phyloP scores from a whole-genome alignment of 2,113 vertebrate species.

The Uria aalge region DNA sequence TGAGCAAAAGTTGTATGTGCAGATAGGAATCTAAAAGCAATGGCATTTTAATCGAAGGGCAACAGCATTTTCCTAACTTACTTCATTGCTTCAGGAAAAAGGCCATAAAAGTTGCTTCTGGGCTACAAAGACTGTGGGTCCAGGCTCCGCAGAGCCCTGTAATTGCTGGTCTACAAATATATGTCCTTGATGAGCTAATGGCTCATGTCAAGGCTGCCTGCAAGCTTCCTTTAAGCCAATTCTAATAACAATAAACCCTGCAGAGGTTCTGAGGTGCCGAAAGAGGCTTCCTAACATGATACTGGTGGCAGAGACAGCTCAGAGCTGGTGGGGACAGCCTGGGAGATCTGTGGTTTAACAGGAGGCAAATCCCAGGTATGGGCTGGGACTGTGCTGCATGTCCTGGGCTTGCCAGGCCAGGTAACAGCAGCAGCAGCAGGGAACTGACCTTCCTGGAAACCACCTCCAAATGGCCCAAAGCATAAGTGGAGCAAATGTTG shows the following conservation, averaged over 20 bases:
- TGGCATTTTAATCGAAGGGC: not conserved
- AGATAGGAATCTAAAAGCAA: not conserved
- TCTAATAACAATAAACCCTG: not conserved
- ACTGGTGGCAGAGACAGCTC: not conserved
- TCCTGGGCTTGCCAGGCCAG: not conserved
- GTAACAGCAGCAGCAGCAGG: not conserved
- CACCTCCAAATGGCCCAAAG: not conserved
- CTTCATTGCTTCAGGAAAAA: not conserved
- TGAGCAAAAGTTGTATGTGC: not conserved
- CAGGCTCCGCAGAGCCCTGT: not conserved
- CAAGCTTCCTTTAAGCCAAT: not conserved
- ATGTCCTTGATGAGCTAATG: not conserved
- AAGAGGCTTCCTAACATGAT: not conserved
- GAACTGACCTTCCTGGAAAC: not conserved
- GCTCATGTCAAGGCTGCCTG: not conserved
- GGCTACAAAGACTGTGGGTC: not conserved
- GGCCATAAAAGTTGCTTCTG: not conserved
- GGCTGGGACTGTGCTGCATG: not conserved
- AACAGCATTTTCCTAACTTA: not conserved
- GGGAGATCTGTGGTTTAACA: not conserved
- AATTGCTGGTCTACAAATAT: not conserved
- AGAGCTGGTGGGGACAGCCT: not conserved
- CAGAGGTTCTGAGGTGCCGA: not conserved
- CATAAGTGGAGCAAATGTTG: not conserved
- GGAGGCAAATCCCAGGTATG: not conserved